These are phyloP conservation scores for Arvicanthis niloticus DNA, from an alignment of 2,113 vertebrate species.

Conservation along the genomic window DNA sequence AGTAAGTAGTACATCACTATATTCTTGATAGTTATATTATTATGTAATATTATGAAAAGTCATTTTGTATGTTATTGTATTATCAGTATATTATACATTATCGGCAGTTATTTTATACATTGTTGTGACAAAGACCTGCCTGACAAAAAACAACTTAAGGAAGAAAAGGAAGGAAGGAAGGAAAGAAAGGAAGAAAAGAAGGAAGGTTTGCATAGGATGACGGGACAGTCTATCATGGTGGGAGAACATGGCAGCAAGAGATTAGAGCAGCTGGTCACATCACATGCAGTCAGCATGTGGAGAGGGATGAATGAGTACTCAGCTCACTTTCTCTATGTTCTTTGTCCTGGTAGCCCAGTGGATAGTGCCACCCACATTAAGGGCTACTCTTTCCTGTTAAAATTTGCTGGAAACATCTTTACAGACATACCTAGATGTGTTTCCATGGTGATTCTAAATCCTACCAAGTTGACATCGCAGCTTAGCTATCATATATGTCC, in stretches of 20 bases:
- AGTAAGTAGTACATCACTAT: not conserved
- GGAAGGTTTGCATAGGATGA: too few relatives aligned
- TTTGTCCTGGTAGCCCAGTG: not conserved
- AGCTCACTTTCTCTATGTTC: not conserved
- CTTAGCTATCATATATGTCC: not conserved
- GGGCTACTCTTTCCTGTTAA: not conserved
- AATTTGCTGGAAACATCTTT: not conserved
- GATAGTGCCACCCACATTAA: not conserved
- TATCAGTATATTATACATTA: not conserved
- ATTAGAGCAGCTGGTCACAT: not conserved
- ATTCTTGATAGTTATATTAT: not conserved
- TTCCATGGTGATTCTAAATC: not conserved
- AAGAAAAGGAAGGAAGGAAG: not conserved
- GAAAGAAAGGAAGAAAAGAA: not conserved
- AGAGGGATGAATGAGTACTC: too few relatives aligned
- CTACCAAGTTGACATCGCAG: not conserved
- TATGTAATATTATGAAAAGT: not conserved
- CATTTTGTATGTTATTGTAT: not conserved
- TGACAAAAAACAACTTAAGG: not conserved
- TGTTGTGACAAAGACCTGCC: not conserved
- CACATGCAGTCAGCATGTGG: too few relatives aligned
- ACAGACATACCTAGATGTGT: not conserved
- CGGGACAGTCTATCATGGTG: not conserved
- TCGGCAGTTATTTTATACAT: not conserved
- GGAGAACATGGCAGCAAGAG: not conserved